Evolutionary conservation across 1,140 invertebrate genomes (phyloP).

Genomic region (Zophobas morio): DNA sequence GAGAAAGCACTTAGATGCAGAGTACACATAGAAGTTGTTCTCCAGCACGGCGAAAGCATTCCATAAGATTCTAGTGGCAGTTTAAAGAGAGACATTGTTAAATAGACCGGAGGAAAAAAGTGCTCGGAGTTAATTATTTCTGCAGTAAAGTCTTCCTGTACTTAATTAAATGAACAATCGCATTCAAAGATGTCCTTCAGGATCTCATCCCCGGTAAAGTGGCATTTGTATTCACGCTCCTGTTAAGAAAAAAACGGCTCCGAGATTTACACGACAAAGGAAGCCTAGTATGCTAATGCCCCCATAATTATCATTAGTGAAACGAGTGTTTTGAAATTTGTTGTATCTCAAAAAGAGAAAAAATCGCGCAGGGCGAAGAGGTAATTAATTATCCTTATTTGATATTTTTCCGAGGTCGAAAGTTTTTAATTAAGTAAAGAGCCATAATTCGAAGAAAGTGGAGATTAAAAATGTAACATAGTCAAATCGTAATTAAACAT

Average conservation of each 20-base stretch:
- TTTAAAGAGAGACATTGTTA: constrained; percentile 41
- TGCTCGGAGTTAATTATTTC: constrained; percentile 50
- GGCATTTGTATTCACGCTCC: constrained; percentile 34
- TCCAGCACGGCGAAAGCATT: not conserved
- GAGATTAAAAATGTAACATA: constrained; percentile 17
- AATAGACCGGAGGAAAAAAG: constrained; percentile 49
- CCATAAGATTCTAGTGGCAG: constrained; percentile 31
- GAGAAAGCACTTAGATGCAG: constrained; percentile 31
- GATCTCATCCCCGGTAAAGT: constrained; percentile 30
- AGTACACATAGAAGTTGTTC: constrained; percentile 20
- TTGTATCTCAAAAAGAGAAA: constrained; percentile 4
- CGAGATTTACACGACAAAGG: constrained; percentile 33
- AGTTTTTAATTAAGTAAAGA: constrained; percentile 3
- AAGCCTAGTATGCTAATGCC: constrained; percentile 35
- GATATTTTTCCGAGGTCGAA: constrained; percentile 13
- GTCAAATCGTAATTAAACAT: constrained; percentile 38
- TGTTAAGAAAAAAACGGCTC: constrained; percentile 15
- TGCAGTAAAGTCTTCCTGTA: constrained; percentile 45
- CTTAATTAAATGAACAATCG: constrained; percentile 55
- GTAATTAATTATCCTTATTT: constrained; percentile 37
- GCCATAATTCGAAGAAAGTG: constrained; percentile 28
- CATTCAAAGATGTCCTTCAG: constrained; percentile 47
- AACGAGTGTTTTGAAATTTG: constrained; percentile 28
- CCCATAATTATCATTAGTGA: constrained; percentile 39
- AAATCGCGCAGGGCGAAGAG: not conserved